Evolutionary conservation across 2,888 invertebrate species (phyloP).

Genomic region (Meteorus colon): DNA sequence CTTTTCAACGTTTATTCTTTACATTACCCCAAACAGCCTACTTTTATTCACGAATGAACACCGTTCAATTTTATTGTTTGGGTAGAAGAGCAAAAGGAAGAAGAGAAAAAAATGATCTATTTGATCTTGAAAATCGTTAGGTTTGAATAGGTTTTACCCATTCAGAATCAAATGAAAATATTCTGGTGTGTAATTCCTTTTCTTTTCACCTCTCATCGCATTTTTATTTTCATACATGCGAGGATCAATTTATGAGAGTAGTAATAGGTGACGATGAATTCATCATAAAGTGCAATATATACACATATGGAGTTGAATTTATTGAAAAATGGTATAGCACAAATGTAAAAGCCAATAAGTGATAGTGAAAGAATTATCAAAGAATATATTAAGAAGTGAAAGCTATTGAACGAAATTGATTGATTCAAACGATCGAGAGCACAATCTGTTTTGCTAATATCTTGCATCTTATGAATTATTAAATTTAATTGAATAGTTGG

Average conservation of each 20-base stretch:
- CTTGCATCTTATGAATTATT: conserved; percentile 62
- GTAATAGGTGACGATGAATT: conserved; percentile 32
- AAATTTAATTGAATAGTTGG: conserved; percentile 66
- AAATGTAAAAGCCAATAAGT: not conserved
- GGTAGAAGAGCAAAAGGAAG: not conserved
- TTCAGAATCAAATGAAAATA: conserved; percentile 32
- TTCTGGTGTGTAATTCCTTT: conserved; percentile 35
- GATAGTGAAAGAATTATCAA: not conserved
- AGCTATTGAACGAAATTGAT: conserved; percentile 6
- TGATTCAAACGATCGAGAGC: conserved; percentile 47
- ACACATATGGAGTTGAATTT: conserved; percentile 25
- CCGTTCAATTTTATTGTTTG: conserved; percentile 33
- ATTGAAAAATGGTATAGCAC: not conserved
- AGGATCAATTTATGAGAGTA: not conserved
- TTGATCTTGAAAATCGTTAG: conserved; percentile 7
- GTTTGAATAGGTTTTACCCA: conserved; percentile 21
- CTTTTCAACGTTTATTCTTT: not conserved
- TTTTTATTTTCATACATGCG: not conserved
- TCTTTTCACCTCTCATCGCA: not conserved
- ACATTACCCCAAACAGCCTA: conserved; percentile 28
- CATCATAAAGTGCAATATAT: not conserved
- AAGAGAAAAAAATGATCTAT: conserved; percentile 22
- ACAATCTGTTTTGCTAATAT: conserved; percentile 65
- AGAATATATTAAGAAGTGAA: conserved; percentile 6
- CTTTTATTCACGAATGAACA: conserved; percentile 25